Conservation (phyloP, 2,113 vertebrate species). For the Thamnophis sirtalis region DNA sequence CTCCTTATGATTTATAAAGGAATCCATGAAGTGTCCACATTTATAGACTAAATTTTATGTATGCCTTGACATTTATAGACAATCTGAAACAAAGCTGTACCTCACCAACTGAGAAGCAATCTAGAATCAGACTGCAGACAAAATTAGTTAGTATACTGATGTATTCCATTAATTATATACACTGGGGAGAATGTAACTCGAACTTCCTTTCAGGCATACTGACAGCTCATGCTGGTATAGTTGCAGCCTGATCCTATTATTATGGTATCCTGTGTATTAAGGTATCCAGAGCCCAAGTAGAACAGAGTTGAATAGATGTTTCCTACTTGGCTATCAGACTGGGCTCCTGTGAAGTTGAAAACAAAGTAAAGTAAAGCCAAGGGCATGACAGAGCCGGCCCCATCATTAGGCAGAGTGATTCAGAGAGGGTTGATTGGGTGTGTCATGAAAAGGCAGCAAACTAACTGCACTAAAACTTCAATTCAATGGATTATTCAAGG, state of each 20-base stretch:
- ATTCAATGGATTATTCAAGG: background rate
- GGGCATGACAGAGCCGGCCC: background rate
- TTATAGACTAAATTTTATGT: conserved; percentile 65
- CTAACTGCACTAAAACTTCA: background rate
- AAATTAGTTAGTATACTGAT: conserved; percentile 59
- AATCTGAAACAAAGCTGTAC: conserved; percentile 59
- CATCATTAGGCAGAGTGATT: background rate
- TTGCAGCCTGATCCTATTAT: conserved; percentile 48
- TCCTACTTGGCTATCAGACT: background rate
- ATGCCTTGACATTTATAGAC: conserved; percentile 63
- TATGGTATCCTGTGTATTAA: background rate
- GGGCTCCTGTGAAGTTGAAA: background rate
- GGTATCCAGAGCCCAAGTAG: background rate
- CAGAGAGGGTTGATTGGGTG: background rate
- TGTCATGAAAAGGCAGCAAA: background rate
- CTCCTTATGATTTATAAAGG: conserved; percentile 54
- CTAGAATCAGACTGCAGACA: conserved; percentile 53
- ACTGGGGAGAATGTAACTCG: conserved; percentile 54
- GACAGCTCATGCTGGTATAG: conserved; percentile 50
- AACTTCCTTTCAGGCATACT: conserved; percentile 49
- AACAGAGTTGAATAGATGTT: background rate
- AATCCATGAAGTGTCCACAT: conserved; percentile 64
- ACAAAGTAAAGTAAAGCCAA: background rate
- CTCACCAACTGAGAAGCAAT: conserved; percentile 53
- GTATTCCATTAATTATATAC: conserved; percentile 62